phyloP scores from a whole-genome alignment of 2,113 vertebrate genomes.

The Cinclus cinclus region DNA sequence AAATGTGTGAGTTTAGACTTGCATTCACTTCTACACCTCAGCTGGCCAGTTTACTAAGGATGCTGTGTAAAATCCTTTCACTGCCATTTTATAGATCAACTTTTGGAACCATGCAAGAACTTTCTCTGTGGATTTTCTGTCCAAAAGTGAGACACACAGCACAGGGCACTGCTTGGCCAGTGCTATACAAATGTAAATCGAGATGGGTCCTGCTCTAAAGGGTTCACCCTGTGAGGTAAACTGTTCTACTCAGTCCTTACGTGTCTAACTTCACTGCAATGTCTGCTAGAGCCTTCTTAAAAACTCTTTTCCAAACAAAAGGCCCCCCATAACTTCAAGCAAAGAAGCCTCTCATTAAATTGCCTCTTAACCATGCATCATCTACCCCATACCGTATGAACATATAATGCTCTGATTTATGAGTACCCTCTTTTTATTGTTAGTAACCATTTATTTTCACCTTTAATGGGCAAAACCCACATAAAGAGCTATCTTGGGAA shows the following conservation, averaged over 20 bases:
- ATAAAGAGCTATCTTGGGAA: neutral
- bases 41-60: neutral
- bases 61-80: neutral
- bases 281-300: neutral
- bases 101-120: neutral
- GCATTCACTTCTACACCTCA: neutral
- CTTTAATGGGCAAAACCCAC: neutral
- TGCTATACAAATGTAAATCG: neutral
- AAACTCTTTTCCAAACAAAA: neutral
- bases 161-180: neutral
- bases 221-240: neutral
- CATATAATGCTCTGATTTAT: neutral
- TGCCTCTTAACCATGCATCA: neutral
- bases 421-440: neutral
- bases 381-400: neutral
- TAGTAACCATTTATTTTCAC: neutral
- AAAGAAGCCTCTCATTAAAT: neutral
- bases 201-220: neutral
- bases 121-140: neutral
- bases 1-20: neutral
- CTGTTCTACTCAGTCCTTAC: neutral
- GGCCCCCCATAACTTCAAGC: neutral
- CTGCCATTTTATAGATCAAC: neutral
- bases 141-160: neutral
- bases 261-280: neutral